Evolutionary conservation across 37 sponge, comb jelly and placozoan species (phyloP), one percentile per base, ranked within the genome.

Genomic region (Halichondria panicea): DNA sequence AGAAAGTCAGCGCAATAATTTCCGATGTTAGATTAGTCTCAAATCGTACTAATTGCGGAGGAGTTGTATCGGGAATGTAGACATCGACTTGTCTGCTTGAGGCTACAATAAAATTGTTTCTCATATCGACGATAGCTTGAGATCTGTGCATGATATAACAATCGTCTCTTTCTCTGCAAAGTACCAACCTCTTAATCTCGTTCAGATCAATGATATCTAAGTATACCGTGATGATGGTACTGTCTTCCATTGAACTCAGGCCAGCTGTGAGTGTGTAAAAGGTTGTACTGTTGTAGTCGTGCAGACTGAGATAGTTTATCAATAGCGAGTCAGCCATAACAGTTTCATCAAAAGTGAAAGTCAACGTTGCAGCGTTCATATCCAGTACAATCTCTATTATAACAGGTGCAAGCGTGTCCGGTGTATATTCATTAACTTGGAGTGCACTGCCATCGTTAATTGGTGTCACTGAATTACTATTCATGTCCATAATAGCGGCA

Each of bases 331-430:
- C 27, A 12, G 96, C 96, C 53, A 63, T 66, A 15, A 95, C 81
- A 55, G 96, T 95, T 37, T 95, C 96, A 79, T 88, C 86, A 79
- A 95, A 95, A 27, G 92, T 88, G 33, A 95, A 72, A 0, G 75
- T 59, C 44, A 95, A 28, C 19, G 15, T 0, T 0, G 89, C 89
- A 1, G 36, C 36, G 61, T 95, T 68, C 96, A 95, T 95, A 63
- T 95, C 89, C 46, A 95, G 70, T 2, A 83, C 71, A 54, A 85
- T 83, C 11, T 71, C 58, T 7, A 66, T 66, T 3, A 95, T 46
- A 1, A 85, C 74, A 27, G 96, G 96, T 50, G 96, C 79, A 2
- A 78, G 80, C 15, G 8, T 40, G 53, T 95, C 96, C 12, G 68
- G 63, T 3, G 74, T 79, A 50, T 63, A 95, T 31, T 27, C 50